Conservation (phyloP, 2,797 vertebrate genomes). For the Gambusia yucatana region DNA sequence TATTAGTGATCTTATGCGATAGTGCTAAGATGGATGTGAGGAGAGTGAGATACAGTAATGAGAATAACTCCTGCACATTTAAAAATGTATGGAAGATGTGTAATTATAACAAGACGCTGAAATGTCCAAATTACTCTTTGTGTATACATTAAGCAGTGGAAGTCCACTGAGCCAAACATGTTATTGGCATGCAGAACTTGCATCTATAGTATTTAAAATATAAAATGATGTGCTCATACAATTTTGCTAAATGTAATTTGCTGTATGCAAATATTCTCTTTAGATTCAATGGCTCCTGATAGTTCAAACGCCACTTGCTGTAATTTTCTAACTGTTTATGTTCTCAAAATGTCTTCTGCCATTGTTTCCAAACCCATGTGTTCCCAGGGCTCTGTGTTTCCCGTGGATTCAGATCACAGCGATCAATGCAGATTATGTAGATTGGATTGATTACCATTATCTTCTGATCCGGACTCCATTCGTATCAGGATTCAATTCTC, state of each 20-base stretch:
- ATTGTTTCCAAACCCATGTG: not conserved
- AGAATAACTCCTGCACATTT: not conserved
- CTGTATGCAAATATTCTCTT: not conserved
- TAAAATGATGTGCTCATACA: not conserved
- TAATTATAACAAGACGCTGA: not conserved
- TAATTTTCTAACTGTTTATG: not conserved
- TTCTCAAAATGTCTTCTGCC: not conserved
- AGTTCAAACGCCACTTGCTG: not conserved
- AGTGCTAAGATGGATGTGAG: not conserved
- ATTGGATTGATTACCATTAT: not conserved
- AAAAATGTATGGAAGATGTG: not conserved
- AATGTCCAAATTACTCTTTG: not conserved
- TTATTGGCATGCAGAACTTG: not conserved
- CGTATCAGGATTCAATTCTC: not conserved
- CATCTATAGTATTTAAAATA: not conserved
- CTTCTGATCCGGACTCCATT: not conserved
- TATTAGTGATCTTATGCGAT: not conserved
- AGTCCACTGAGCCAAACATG: not conserved
- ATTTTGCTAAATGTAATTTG: not conserved
- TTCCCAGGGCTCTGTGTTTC: not conserved
- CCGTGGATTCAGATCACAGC: not conserved
- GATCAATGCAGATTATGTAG: not conserved
- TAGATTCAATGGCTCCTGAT: not conserved
- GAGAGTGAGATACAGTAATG: not conserved
- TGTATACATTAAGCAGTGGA: not conserved